Conservation (phyloP, 2,888 invertebrate genomes). For the Candidula unifasciata region DNA sequence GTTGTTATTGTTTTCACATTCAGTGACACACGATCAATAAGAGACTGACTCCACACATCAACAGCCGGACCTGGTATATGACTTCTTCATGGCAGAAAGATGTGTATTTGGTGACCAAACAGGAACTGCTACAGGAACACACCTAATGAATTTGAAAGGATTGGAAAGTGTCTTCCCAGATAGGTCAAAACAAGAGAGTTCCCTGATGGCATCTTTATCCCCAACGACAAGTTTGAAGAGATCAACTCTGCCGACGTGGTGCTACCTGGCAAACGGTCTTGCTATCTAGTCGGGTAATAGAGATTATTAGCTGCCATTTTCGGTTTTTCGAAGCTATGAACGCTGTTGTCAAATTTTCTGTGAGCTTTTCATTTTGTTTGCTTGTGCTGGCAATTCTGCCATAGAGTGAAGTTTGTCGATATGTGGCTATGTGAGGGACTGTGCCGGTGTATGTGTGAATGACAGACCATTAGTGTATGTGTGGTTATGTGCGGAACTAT, state of each 20-base stretch:
- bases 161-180: background rate
- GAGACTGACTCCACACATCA: background rate
- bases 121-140: background rate
- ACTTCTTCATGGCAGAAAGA: background rate
- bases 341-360: conserved; percentile 7
- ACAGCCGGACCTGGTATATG: background rate
- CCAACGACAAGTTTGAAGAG: background rate
- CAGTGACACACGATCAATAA: background rate
- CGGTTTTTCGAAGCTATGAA: background rate
- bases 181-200: conserved; percentile 18
- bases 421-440: background rate
- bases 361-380: conserved; percentile 2
- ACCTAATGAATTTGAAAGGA: background rate
- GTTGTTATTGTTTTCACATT: too few relatives aligned
- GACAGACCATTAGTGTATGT: too few relatives aligned
- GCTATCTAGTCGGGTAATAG: conserved; percentile 10
- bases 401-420: background rate
- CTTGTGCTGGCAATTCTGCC: background rate
- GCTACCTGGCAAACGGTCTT: background rate
- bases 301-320: conserved; percentile 24
- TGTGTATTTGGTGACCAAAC: conserved; percentile 23
- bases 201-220: conserved; percentile 21
- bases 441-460: too few relatives aligned
- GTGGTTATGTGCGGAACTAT: too few relatives aligned
- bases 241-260: background rate